These are phyloP conservation scores for Phymastichus coffea DNA, from an alignment of 1,140 invertebrate genomes.

Conservation along the genomic window DNA sequence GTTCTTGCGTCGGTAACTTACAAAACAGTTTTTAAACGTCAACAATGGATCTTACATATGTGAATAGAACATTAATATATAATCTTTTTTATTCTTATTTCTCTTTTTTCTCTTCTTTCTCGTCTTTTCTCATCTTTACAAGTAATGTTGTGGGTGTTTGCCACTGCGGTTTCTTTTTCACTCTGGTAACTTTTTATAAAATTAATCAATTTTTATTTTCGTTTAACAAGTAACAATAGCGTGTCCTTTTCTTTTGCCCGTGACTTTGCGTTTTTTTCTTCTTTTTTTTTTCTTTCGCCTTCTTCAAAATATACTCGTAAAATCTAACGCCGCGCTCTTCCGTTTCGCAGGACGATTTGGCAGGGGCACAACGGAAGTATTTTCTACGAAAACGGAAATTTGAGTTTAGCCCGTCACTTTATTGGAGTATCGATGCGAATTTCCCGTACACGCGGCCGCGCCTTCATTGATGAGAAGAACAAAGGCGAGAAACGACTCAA, in stretches of 20 bases:
- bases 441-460: constrained; percentile 7
- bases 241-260: constrained; percentile 14
- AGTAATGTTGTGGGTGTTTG: too few species aligned
- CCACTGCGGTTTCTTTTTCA: too few species aligned
- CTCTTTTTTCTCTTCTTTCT: background rate
- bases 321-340: too few species aligned
- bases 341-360: too few species aligned
- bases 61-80: constrained; percentile 15
- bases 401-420: constrained; percentile 1
- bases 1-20: background rate
- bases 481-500: too few species aligned
- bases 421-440: constrained; percentile 5
- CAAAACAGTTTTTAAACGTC: constrained; percentile 19
- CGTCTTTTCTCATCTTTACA: background rate
- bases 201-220: constrained; percentile 26
- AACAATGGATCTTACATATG: constrained; percentile 12
- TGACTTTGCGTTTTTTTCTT: too few species aligned
- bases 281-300: too few species aligned
- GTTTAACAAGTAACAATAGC: constrained; percentile 16
- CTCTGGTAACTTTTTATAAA: constrained; percentile 15
- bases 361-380: too few species aligned
- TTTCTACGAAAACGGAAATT: too few species aligned
- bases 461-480: too few species aligned
- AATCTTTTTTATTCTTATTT: constrained; percentile 2
- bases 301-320: too few species aligned